Evolutionary conservation across 2,113 vertebrate species (phyloP), one percentile per base, ranked within the genome.

Genomic region (Ailuropoda melanoleuca): DNA sequence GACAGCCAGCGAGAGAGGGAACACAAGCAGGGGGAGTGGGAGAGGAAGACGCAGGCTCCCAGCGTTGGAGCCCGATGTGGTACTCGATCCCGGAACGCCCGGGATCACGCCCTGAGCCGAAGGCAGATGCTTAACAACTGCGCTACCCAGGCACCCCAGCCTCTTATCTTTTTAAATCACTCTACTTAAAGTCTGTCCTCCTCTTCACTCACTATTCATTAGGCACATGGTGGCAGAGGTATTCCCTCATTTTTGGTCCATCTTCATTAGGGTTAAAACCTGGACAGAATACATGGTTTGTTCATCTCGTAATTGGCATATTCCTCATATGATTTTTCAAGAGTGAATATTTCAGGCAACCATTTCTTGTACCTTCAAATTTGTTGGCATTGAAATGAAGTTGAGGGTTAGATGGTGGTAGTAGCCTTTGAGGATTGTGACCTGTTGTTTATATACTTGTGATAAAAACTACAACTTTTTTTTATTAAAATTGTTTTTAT

Each of bases 241-340:
- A 10, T 50, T 92, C 72, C 88, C 29, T 80, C n/a, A 18, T 4
- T 66, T 84, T 60, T 46, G 23, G 4, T 34, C 2, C 29, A 50
- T 95, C 14, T 94, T 95, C 24, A 88, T 11, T 72, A 86, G 7
- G 26, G 26, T 66, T 92, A 87, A 97, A 92, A 81, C 17, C 14
- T 90, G 18, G 53, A 84, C 93, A 75, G 23, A 92, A 37, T 48
- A 46, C 70, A 85, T 66, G 72, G 31, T 29, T 81, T 37, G n/a
- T 75, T 93, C 6, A 55, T 46, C 23, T 88, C 83, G 48, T 94
- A 84, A 53, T 43, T 48, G 55, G 1, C 11, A 48, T 90, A 46
- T 34, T 85, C 6, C n/a, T 46, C n/a, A 86, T 53, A 39, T 88
- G 6, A 88, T 18, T 84, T 92, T 97, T 96, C 10, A 94, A 53